Base-by-base conservation (phyloP, 2,888 invertebrate species). In the Harpalus rufipes region DNA sequence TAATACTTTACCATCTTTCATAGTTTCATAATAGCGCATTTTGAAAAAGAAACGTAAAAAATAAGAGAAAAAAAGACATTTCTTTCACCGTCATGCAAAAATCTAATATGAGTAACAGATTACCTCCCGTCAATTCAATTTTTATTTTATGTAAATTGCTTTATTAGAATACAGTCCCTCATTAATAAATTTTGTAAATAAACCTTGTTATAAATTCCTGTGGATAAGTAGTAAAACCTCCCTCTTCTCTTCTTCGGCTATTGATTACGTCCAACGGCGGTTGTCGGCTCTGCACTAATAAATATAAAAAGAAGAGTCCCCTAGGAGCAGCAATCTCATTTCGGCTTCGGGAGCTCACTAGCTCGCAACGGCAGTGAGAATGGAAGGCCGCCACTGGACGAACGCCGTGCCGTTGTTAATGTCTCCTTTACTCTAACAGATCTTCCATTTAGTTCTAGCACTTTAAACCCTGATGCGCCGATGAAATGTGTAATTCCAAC, bases 241-340 rank as follows among this genome's bases (percentile, higher is more conserved):
- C 10, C 12, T 12, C 44, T 8, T 51, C 44, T n/a, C 21, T 21
- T 21, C 21, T 8, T 51, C 44, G 59, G 59, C 59, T 59, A 59
- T 59, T 59, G 59, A 59, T 59, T 59, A 59, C 1, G 16, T 7
- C n/a, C 18, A 59, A 16, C 14, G 59, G 59, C 59, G 18, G 59
- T 14, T 59, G 59, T 59, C 59, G 59, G 59, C 10, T 59, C 59
- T 59, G 59, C 59, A 59, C 16, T 59, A 59, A 59, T 59, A 59
- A 59, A 59, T 59, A 59, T 59, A 59, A 59, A 59, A 59, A 59
- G 59, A 59, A 59, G 59, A 16, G 59, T 59, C 59, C 59, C 59
- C 16, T n/a, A 59, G 59, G 59, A 59, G 18, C 16, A 1, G 59
- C 59, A 59, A 59, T 59, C 59, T 59, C 59, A 59, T 59, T 59